Evolutionary conservation across 2,797 vertebrate species (phyloP).

Genomic region (Fundulus diaphanus): DNA sequence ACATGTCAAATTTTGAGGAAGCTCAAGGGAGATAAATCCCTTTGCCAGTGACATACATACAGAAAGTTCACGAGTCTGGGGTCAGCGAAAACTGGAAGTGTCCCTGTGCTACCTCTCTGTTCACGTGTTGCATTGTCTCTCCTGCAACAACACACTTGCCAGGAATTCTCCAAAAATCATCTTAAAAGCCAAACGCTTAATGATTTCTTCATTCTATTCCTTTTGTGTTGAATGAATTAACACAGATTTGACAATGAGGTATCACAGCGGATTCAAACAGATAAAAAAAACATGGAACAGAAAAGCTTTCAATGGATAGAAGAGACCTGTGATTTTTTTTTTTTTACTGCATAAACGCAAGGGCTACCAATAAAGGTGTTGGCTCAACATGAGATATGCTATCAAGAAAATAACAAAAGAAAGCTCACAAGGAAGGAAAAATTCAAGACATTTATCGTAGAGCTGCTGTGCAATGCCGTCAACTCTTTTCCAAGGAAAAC

Average conservation of each 20-base stretch:
- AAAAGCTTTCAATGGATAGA: constrained; percentile 33
- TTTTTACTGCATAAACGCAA: constrained; percentile 66
- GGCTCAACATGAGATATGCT: constrained; percentile 41
- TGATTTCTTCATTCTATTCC: constrained; percentile 12
- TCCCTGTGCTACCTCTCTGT: constrained; percentile 84
- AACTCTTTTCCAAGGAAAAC: constrained; percentile 41
- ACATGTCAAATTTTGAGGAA: background rate
- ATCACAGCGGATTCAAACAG: constrained; percentile 48
- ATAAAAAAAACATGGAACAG: constrained; percentile 28
- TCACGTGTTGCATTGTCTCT: constrained; percentile 46
- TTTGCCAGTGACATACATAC: constrained; percentile 36
- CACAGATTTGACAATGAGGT: constrained; percentile 25
- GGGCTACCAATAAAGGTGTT: constrained; percentile 58
- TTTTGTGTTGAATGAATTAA: constrained; percentile 18
- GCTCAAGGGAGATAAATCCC: background rate
- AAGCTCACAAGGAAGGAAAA: constrained; percentile 32
- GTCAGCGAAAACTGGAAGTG: constrained; percentile 78
- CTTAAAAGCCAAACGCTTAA: constrained; percentile 19
- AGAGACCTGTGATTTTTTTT: constrained; percentile 46
- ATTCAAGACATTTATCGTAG: constrained; percentile 38
- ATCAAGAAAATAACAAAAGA: constrained; percentile 45
- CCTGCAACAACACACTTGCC: constrained; percentile 12
- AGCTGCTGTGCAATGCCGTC: constrained; percentile 58
- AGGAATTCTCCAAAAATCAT: constrained; percentile 21
- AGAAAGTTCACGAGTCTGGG: constrained; percentile 84